phyloP scores from a whole-genome alignment of 2,113 vertebrate genomes.

The Eurypyga helias region DNA sequence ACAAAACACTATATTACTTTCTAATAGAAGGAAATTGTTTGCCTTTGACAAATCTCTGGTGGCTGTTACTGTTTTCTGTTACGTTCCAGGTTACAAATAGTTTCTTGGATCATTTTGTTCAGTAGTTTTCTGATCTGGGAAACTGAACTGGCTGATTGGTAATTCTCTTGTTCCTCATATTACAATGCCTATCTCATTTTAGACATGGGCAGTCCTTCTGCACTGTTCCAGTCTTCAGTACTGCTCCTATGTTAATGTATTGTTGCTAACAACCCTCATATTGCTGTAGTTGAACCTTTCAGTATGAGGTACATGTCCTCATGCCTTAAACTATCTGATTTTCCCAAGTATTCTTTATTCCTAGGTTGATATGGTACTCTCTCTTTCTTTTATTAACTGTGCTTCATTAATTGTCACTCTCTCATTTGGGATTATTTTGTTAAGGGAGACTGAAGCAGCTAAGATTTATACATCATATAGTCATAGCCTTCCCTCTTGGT shows the following conservation, averaged over 20 bases:
- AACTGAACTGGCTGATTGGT: not conserved
- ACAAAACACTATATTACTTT: not conserved
- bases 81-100: not conserved
- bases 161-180: not conserved
- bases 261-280: not conserved
- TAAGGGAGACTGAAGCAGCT: not conserved
- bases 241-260: not conserved
- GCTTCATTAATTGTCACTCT: not conserved
- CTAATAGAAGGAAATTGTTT: not conserved
- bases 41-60: not conserved
- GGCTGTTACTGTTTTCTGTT: not conserved
- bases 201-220: not conserved
- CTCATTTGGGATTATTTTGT: not conserved
- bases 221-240: not conserved
- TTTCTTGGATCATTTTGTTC: not conserved
- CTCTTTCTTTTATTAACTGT: not conserved
- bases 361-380: not conserved
- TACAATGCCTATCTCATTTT: not conserved
- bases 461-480: not conserved
- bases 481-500: not conserved
- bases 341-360: not conserved
- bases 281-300: not conserved
- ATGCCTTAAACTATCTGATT: not conserved
- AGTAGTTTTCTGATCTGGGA: not conserved
- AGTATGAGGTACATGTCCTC: not conserved